Percentiles rank a stretch among this genome's conserved stretches.
Evolutionary conservation across 2,113 vertebrate species (phyloP).

Genomic region (Onychorhynchus coronatus): DNA sequence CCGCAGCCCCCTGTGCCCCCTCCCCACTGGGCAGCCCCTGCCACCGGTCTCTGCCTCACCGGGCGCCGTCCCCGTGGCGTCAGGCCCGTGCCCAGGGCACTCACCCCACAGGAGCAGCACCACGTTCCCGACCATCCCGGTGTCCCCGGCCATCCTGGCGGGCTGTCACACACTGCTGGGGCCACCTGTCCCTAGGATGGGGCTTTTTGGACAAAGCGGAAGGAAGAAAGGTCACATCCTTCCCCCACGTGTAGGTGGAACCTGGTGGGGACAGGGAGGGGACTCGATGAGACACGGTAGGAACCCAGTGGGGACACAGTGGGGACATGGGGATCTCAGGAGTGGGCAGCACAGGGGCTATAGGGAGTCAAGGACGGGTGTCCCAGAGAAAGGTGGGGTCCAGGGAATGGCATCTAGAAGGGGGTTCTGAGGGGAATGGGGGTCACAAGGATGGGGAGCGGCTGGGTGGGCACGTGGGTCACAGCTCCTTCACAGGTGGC

Average conservation of each 20-base stretch:
- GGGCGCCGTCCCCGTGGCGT: neutral
- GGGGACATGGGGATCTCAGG: neutral
- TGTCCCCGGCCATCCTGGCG: neutral
- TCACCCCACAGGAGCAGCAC: neutral
- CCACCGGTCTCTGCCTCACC: neutral
- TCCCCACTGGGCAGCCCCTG: neutral
- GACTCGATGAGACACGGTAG: too few relatives aligned
- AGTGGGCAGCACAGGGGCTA: neutral
- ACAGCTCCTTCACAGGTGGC: too few relatives aligned
- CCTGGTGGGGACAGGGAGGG: neutral
- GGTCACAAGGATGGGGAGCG: neutral
- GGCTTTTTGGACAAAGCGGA: accelerated
- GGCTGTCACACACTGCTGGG: neutral
- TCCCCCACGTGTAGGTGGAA: too few relatives aligned
- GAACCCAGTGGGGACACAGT: neutral
- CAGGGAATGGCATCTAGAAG: neutral
- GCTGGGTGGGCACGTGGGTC: too few relatives aligned
- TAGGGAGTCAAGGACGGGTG: too few relatives aligned
- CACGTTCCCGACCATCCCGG: neutral
- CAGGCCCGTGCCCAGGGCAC: neutral
- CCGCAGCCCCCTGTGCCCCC: neutral
- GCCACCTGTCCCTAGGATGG: too few relatives aligned
- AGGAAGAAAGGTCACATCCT: neutral
- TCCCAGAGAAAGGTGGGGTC: too few relatives aligned
- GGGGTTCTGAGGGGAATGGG: neutral